phyloP scores from a whole-genome alignment of 2,113 vertebrate genomes.

The Melanocharis versteri region DNA sequence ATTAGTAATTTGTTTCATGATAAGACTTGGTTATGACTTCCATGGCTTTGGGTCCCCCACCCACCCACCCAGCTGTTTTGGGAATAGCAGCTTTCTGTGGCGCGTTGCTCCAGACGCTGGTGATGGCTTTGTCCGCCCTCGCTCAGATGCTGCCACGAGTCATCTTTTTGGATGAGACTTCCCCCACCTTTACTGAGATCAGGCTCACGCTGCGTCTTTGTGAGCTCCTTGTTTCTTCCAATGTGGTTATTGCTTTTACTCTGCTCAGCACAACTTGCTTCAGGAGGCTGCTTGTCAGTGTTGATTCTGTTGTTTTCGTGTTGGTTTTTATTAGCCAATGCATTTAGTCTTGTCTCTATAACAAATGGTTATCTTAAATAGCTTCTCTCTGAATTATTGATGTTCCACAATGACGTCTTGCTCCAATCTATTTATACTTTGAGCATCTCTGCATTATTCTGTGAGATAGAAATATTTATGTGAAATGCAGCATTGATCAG shows the following conservation, averaged over 20 bases:
- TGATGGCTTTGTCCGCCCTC: background rate
- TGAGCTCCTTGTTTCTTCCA: background rate
- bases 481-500: background rate
- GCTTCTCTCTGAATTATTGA: conserved; percentile 34
- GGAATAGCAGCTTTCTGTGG: background rate
- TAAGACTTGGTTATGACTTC: background rate
- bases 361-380: conserved; percentile 23
- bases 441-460: background rate
- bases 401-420: background rate
- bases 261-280: background rate
- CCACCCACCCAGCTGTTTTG: background rate
- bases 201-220: background rate
- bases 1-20: background rate
- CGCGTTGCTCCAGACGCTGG: fast-evolving
- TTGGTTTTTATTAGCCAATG: background rate
- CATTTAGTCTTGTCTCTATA: background rate
- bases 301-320: background rate
- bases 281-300: background rate
- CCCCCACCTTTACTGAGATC: background rate
- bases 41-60: background rate
- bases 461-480: background rate
- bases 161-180: background rate
- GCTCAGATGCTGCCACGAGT: fast-evolving
- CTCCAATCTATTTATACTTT: background rate
- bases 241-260: background rate